Conservation (phyloP, 2,888 invertebrate species). For the Ceraclea dissimilis region DNA sequence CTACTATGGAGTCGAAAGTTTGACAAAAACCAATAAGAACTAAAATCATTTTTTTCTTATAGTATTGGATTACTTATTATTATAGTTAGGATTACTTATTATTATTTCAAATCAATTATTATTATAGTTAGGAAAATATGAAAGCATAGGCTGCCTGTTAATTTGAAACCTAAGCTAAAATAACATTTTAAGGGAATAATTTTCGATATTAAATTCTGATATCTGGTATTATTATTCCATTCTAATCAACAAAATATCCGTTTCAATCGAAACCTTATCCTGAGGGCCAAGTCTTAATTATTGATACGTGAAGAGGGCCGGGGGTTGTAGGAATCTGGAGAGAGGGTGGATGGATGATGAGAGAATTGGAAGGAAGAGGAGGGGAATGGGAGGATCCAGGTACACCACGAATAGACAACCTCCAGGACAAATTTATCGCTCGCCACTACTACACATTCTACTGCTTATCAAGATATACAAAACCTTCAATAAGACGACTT, state of each 20-base stretch:
- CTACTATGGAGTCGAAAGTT: too few relatives aligned
- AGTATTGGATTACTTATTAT: too few relatives aligned
- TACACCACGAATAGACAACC: slow-evolving; percentile 8
- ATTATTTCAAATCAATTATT: too few relatives aligned
- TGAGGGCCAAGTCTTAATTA: slow-evolving; percentile 25
- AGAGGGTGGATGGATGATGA: background rate
- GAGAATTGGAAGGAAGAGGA: background rate
- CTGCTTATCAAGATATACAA: background rate
- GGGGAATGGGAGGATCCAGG: slow-evolving; percentile 9
- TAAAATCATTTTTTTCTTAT: too few relatives aligned
- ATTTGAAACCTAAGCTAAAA: too few relatives aligned
- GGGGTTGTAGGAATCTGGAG: background rate
- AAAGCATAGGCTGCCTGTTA: too few relatives aligned
- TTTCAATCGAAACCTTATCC: slow-evolving; percentile 17
- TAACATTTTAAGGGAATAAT: too few relatives aligned
- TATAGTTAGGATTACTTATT: too few relatives aligned
- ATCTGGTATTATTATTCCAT: background rate
- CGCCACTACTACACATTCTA: background rate
- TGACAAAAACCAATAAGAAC: too few relatives aligned
- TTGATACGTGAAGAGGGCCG: slow-evolving; percentile 24
- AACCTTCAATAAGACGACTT: background rate
- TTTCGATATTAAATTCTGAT: too few relatives aligned
- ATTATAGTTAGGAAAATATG: too few relatives aligned
- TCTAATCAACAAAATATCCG: slow-evolving; percentile 17
- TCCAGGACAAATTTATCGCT: background rate